Base-by-base conservation (phyloP, 2,113 vertebrate species). In the Monarcha castaneiventris region DNA sequence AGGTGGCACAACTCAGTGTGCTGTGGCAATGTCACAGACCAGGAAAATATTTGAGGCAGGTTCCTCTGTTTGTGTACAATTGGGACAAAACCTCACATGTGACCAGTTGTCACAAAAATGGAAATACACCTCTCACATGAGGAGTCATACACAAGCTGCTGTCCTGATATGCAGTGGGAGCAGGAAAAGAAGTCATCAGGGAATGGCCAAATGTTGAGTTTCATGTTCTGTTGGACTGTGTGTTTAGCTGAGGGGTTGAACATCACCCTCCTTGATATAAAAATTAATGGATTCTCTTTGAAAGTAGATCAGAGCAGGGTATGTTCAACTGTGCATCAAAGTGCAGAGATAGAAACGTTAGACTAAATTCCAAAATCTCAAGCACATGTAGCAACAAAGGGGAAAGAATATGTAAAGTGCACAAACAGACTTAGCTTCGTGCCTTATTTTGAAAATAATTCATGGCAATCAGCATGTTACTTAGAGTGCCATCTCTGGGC, bases 201-300 rank as follows among this genome's bases (percentile, higher is more conserved):
- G n/a, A 77, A 48, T 11, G 19, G 32, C 71, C 79, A 79, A 85
- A 66, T 66, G 54, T 30, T 90, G 79, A 76, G 83, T 92, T 94
- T 52, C 30, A 3, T 56, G 29, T 91, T 84, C 49, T 85, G 19
- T 78, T 91, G 81, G 90, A 32, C 33, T 72, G 66, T 87, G 11
- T 80, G 49, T 90, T 93, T 91, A 93, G 78, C 67, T 93, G 78
- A 90, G 54, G 41, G 54, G 29, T 44, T 91, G 74, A 90, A 19
- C 20, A 23, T 83, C 75, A 76, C 75, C 41, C 32, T 91, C 41
- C 78, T 69, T 69, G 78, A 76, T 85, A 82, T 6, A 84, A 84
- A 94, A 94, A 83, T 95, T 92, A 91, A 97, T 96, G 74, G 79
- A 96, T 97, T 92, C 95, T 94, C 92, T 96, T 96, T 96, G 96